A percentile compares a stretch with the other conserved stretches of the same genome.
phyloP scores from a whole-genome alignment of 2,888 invertebrate species.

The Hirtodrosophila histrioides region DNA sequence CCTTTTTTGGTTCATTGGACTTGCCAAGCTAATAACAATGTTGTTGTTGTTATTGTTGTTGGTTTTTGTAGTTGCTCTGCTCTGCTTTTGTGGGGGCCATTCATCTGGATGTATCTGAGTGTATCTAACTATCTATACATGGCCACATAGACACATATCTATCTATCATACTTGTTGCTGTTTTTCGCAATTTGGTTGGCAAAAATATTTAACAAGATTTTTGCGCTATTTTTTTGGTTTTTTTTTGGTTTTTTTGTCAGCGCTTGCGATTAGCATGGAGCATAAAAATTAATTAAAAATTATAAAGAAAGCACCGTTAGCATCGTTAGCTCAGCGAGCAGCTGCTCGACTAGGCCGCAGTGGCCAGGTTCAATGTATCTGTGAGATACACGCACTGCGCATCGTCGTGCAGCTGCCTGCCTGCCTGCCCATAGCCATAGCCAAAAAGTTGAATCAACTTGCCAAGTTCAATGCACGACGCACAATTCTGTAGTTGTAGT shows the following conservation, averaged over 20 bases:
- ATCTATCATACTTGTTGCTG: constrained; percentile 66
- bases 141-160: constrained; percentile 24
- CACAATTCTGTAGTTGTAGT: constrained; percentile 16
- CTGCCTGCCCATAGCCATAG: not conserved
- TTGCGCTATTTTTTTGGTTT: too few relatives aligned
- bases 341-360: constrained; percentile 25
- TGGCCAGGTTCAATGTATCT: constrained; percentile 62
- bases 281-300: constrained; percentile 71
- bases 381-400: constrained; percentile 53
- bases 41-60: constrained; percentile 19
- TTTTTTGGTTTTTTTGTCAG: constrained; percentile 6
- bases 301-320: constrained; percentile 49
- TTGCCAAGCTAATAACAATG: constrained; percentile 20
- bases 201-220: constrained; percentile 59
- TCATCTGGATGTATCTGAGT: constrained; percentile 49
- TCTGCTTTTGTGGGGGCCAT: constrained; percentile 37
- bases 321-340: not conserved
- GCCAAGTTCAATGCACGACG: constrained; percentile 63
- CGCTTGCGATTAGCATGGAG: constrained; percentile 42
- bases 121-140: constrained; percentile 48
- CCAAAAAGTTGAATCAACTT: constrained; percentile 71
- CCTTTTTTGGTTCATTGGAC: constrained; percentile 76
- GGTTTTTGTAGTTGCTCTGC: constrained; percentile 30
- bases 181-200: constrained; percentile 27
- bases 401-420: not conserved